These are phyloP conservation scores for Rynchops niger DNA, from an alignment of 2,113 vertebrate genomes.

Conservation along the genomic window DNA sequence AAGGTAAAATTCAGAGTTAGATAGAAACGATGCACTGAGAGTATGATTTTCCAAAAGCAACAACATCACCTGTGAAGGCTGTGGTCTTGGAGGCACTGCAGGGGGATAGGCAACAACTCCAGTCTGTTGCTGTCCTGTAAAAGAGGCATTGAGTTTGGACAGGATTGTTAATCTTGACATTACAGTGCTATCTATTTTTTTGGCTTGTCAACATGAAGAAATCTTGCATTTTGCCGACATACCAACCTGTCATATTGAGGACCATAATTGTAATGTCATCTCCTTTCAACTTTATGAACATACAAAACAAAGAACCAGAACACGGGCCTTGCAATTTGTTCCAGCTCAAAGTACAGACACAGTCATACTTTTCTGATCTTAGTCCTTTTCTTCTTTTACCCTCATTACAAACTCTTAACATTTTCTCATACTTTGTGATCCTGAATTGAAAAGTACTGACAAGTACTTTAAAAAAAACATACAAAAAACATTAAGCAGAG, in stretches of 20 bases:
- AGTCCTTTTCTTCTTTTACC: neutral
- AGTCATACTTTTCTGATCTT: neutral
- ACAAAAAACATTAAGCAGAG: neutral
- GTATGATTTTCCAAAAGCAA: neutral
- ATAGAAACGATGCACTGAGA: neutral
- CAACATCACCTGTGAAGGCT: conserved; percentile 87
- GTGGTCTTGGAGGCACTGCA: conserved; percentile 94
- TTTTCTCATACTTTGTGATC: neutral
- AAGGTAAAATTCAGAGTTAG: neutral
- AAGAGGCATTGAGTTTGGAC: neutral
- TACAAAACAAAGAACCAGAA: neutral
- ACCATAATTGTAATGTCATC: neutral
- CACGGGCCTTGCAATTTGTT: neutral
- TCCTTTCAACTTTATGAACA: neutral
- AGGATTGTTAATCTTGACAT: neutral
- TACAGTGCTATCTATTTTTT: neutral
- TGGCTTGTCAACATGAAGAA: neutral
- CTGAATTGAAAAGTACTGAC: neutral
- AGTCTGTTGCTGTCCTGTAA: conserved; percentile 83
- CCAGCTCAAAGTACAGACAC: neutral
- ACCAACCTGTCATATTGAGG: neutral
- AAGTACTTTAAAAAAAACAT: neutral
- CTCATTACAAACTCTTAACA: neutral
- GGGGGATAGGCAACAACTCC: conserved; percentile 89
- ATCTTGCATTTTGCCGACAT: neutral